These are phyloP conservation scores for Pandion haliaetus DNA, from an alignment of 2,113 vertebrate species.

Conservation along the genomic window DNA sequence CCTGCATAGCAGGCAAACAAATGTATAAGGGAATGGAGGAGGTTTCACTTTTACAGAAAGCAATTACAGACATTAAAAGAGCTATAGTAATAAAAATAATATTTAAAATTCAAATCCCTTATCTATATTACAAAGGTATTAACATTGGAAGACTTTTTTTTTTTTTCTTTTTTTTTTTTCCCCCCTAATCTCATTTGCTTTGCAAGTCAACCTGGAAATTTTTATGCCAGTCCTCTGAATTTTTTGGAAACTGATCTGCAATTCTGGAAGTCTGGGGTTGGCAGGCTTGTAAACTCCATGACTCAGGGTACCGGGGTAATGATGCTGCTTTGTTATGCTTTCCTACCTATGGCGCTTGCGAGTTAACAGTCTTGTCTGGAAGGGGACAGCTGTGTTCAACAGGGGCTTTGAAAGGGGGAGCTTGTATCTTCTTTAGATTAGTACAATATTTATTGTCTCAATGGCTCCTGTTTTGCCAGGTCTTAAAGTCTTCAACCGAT, in stretches of 20 bases:
- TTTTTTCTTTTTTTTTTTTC: background rate
- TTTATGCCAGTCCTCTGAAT: background rate
- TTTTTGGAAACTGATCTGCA: background rate
- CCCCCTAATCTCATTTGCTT: background rate
- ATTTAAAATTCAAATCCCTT: constrained; percentile 65
- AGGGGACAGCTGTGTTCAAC: background rate
- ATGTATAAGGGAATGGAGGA: background rate
- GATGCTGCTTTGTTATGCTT: background rate
- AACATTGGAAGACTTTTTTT: background rate
- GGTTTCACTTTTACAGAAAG: constrained; percentile 31
- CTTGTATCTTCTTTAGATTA: background rate
- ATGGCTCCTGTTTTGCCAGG: background rate
- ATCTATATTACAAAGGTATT: constrained; percentile 42
- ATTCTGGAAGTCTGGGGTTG: background rate
- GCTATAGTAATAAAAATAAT: constrained; percentile 53
- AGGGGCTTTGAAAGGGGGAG: background rate
- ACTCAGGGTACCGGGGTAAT: background rate
- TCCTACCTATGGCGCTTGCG: background rate
- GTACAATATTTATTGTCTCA: background rate
- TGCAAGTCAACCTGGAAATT: background rate
- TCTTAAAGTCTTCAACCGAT: background rate
- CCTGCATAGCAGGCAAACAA: constrained; percentile 11
- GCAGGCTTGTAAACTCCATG: background rate
- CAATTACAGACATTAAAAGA: constrained; percentile 60
- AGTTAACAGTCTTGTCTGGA: background rate